Evolutionary conservation across 2,113 vertebrate species (phyloP), one percentile per base, ranked within the genome.

Genomic region (Colius striatus): DNA sequence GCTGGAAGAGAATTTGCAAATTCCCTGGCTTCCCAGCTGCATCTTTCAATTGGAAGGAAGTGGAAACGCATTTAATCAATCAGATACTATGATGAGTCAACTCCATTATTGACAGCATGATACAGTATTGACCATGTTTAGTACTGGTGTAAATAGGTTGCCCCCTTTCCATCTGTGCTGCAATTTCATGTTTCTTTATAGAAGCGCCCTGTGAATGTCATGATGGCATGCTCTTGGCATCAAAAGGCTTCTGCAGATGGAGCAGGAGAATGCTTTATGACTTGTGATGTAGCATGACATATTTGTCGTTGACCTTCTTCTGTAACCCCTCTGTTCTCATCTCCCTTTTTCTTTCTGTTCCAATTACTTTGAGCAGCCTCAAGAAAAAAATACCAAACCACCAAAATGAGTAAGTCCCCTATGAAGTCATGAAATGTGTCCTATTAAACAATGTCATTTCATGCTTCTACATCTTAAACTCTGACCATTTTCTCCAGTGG

Each of bases 311-410:
- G 95, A 96, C 96, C 95, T 91, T 97, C 97, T 96, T 98, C 97
- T 97, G 86, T 98, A 97, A 98, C 84, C 96, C 97, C 95, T 98
- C 94, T 97, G 97, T 98, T 98, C 96, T 98, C 97, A 98, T 96
- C 98, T 98, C 97, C 97, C 97, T 98, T 97, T 98, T 97, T 98
- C 98, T 98, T 98, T 98, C 97, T 99, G 97, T 99, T 98, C 98
- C 98, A 98, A 99, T 98, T 98, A 98, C 97, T 98, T 98, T 98
- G 98, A 99, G 98, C 99, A 99, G 99, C 99, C 99, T 99, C 99
- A 99, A 99, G 99, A 99, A 99, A 99, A 99, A 99, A 99, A 98
- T 99, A 96, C 98, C 99, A 97, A 98, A 98, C 97, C 98, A 98
- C 79, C 98, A 99, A 98, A 99, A 98, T 99, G 99, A 99, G 99